Percentiles rank a stretch among this genome's conserved stretches.
These are phyloP conservation scores for Poeciliopsis paucimaculata DNA, from an alignment of 2,797 vertebrate genomes.

Conservation along the genomic window DNA sequence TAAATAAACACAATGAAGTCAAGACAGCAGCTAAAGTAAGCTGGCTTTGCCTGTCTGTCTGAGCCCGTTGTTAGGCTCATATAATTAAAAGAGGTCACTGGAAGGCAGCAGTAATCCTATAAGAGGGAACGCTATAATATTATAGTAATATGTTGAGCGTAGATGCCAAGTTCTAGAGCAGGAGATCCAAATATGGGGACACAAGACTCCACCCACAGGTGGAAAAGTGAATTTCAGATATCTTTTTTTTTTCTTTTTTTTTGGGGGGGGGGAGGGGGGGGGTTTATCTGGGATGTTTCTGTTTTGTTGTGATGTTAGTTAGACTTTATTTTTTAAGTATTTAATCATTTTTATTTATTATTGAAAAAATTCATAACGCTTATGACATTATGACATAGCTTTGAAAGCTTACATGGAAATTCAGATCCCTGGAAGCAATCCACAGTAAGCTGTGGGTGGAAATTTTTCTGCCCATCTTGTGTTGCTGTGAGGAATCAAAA, in stretches of 20 bases:
- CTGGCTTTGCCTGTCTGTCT: conserved; percentile 55
- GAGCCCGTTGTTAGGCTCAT: conserved; percentile 37
- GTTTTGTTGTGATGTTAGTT: background rate
- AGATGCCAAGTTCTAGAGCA: conserved; percentile 20
- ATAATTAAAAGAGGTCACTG: conserved; percentile 57
- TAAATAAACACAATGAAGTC: conserved; percentile 62
- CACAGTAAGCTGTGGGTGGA: background rate
- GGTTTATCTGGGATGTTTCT: conserved; percentile 24
- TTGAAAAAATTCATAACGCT: too few species aligned
- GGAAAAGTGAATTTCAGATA: background rate
- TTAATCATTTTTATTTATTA: too few species aligned
- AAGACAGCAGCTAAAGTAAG: conserved; percentile 43
- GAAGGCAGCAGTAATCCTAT: conserved; percentile 57
- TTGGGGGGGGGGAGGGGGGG: too few species aligned
- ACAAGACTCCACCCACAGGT: background rate
- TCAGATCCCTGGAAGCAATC: background rate
- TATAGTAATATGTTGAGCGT: conserved; percentile 33
- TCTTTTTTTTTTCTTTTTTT: background rate
- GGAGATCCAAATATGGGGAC: conserved; percentile 16
- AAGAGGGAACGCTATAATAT: conserved; percentile 41
- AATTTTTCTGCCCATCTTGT: background rate
- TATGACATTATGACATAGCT: background rate
- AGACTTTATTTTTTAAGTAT: background rate
- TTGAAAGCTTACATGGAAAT: background rate
- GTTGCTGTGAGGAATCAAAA: background rate